A percentile compares a stretch with the other conserved stretches of the same genome.
These are phyloP conservation scores for Lasioglossum pauxillum DNA, from an alignment of 2,888 invertebrate genomes.

Conservation along the genomic window DNA sequence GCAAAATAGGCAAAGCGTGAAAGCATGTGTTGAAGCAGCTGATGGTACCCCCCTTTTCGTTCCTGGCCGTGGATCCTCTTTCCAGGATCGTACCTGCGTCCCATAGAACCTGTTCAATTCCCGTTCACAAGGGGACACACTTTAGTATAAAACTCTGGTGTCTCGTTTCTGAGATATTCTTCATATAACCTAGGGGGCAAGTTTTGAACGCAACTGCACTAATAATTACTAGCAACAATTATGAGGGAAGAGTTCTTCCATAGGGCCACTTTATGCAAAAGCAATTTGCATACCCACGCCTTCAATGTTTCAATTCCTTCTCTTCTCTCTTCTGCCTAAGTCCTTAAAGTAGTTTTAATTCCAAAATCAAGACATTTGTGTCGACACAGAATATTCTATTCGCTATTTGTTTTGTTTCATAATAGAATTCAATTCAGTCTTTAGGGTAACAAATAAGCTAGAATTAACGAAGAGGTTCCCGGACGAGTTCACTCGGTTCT, in stretches of 20 bases:
- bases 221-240: background rate
- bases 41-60: conserved; percentile 58
- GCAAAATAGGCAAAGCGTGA: conserved; percentile 62
- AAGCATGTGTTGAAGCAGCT: conserved; percentile 63
- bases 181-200: background rate
- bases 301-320: too few relatives aligned
- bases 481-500: background rate
- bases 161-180: background rate
- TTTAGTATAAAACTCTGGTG: background rate
- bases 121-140: background rate
- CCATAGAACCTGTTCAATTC: conserved; percentile 4
- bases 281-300: too few relatives aligned
- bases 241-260: background rate
- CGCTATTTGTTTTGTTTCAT: background rate
- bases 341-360: too few relatives aligned
- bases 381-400: too few relatives aligned
- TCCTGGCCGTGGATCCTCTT: conserved; percentile 33
- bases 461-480: background rate
- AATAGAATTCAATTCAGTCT: background rate
- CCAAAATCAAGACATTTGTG: too few relatives aligned
- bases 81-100: conserved; percentile 30
- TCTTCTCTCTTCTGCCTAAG: too few relatives aligned
- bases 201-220: background rate
- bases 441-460: background rate
- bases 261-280: too few relatives aligned